phyloP scores from a whole-genome alignment of 2,113 vertebrate species.

The Mastomys natalensis region DNA sequence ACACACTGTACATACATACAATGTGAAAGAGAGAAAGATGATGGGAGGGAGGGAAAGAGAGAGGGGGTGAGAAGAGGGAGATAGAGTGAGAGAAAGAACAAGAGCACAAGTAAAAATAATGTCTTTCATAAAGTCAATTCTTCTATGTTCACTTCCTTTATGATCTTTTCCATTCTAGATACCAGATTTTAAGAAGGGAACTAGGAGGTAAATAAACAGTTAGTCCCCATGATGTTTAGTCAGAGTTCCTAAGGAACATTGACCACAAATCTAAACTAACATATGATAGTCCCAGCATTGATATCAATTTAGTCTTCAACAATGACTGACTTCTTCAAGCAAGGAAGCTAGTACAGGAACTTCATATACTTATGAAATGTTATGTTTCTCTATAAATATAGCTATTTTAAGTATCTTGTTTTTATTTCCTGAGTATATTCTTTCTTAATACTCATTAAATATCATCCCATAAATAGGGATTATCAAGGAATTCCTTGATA shows the following conservation, averaged over 20 bases:
- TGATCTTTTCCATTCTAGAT: not conserved
- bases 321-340: not conserved
- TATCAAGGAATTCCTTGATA: not conserved
- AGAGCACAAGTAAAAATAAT: not conserved
- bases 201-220: no score
- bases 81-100: fast-evolving
- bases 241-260: not conserved
- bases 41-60: not conserved
- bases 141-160: not conserved
- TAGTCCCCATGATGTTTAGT: not conserved
- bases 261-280: fast-evolving
- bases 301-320: not conserved
- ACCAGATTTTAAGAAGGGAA: not conserved
- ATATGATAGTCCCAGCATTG: not conserved
- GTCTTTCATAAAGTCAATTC: not conserved
- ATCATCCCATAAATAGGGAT: not conserved
- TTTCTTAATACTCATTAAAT: not conserved
- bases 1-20: not conserved
- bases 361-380: not conserved
- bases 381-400: not conserved
- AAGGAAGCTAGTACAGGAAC: not conserved
- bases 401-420: not conserved
- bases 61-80: fast-evolving
- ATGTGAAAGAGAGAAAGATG: no score
- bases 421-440: not conserved